Percentiles rank a stretch among this genome's conserved stretches.
Evolutionary conservation across 2,797 vertebrate genomes (phyloP).

Genomic region (Tamandua tetradactyla): DNA sequence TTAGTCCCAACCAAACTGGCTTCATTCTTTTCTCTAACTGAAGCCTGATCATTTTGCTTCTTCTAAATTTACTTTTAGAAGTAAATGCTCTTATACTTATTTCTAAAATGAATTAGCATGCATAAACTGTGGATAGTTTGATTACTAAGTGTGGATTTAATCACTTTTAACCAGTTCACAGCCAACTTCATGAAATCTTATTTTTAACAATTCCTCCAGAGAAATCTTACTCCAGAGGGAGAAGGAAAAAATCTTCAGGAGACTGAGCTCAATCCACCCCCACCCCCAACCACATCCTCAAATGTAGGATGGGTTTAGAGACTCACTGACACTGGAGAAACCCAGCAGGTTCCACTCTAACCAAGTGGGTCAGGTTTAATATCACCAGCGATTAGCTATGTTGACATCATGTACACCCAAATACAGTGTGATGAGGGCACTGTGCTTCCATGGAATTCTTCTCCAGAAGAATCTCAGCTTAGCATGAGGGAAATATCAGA

Average conservation of each 20-base stretch:
- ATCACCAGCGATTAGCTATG: rapidly evolving
- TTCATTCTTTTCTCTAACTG: too few relatives aligned
- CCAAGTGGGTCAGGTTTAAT: background rate
- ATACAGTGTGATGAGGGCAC: too few relatives aligned
- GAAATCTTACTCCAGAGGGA: background rate
- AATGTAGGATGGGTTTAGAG: background rate
- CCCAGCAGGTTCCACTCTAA: background rate
- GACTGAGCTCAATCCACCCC: background rate
- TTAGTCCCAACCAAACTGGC: too few relatives aligned
- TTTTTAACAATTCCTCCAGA: background rate
- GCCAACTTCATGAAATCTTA: background rate
- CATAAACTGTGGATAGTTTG: background rate
- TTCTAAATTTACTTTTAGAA: too few relatives aligned
- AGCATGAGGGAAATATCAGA: background rate
- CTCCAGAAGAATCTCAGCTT: background rate
- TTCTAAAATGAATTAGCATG: background rate
- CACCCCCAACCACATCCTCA: rapidly evolving
- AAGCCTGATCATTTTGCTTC: too few relatives aligned
- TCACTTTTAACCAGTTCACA: background rate
- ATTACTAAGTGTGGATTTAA: background rate
- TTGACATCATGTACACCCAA: rapidly evolving
- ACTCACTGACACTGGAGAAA: background rate
- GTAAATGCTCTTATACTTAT: too few relatives aligned
- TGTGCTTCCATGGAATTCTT: background rate
- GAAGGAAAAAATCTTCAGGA: background rate